phyloP scores from a whole-genome alignment of 1,140 invertebrate species.

The Drosophila tristis region DNA sequence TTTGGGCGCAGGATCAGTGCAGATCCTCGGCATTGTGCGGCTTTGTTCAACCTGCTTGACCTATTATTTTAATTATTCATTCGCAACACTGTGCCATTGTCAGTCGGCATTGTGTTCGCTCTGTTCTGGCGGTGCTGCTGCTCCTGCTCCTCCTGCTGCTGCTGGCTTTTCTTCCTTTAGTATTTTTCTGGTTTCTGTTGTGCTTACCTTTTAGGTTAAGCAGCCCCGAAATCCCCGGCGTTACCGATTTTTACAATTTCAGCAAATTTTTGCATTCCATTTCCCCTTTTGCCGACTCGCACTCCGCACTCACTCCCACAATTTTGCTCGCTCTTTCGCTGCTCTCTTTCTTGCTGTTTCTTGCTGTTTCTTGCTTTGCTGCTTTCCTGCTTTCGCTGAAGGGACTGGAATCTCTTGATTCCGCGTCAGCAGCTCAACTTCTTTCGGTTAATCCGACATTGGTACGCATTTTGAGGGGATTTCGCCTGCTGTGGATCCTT shows the following conservation, averaged over 20 bases:
- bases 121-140: not conserved
- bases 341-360: no score
- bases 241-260: constrained; percentile 24
- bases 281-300: no score
- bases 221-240: constrained; percentile 44
- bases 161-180: constrained; percentile 1
- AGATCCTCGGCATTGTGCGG: constrained; percentile 56
- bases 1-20: constrained; percentile 56
- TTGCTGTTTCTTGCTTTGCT: no score
- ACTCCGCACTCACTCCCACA: no score
- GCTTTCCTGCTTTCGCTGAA: no score
- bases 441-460: constrained; percentile 43
- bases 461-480: constrained; percentile 27
- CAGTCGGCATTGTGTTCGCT: constrained; percentile 33
- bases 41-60: constrained; percentile 72
- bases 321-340: no score
- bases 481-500: constrained; percentile 5
- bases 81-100: constrained; percentile 77
- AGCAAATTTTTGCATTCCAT: not conserved
- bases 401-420: constrained; percentile 1
- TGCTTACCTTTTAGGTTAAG: constrained; percentile 51
- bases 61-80: constrained; percentile 79
- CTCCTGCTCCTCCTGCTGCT: no score
- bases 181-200: constrained; percentile 27
- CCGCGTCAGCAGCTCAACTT: constrained; percentile 30